Conservation (phyloP, 2,888 invertebrate genomes). For the Leucophora obtusa region DNA sequence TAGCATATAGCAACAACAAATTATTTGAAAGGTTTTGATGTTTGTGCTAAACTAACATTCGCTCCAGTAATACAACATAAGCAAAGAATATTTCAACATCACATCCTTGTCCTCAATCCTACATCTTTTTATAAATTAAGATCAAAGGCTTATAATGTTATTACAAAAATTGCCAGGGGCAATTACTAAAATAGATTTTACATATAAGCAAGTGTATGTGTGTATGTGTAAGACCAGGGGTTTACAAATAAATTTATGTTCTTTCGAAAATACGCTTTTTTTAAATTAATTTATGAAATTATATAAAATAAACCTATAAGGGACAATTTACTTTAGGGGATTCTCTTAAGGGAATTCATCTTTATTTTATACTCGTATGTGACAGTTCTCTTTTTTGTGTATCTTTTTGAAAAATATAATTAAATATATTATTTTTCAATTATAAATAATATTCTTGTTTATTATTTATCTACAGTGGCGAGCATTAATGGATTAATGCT, state of each 20-base stretch:
- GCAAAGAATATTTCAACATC: background rate
- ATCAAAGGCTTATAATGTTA: conserved; percentile 28
- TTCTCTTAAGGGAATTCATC: background rate
- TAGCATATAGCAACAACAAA: conserved; percentile 6
- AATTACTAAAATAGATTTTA: conserved; percentile 9
- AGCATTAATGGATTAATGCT: no score
- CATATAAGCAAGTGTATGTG: no score
- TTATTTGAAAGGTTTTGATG: background rate
- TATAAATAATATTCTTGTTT: conserved; percentile 1
- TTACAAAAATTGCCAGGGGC: conserved; percentile 19
- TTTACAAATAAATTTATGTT: no score
- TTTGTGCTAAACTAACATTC: background rate
- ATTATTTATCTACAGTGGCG: background rate
- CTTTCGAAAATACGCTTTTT: no score
- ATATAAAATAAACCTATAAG: background rate
- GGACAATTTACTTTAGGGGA: no score
- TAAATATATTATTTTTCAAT: conserved; percentile 25
- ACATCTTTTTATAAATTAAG: conserved; percentile 7
- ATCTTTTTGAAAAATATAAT: background rate
- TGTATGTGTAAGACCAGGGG: no score
- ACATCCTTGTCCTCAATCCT: background rate
- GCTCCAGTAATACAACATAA: background rate
- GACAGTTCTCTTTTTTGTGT: background rate
- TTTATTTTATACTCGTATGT: background rate
- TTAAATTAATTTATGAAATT: no score